phyloP scores from a whole-genome alignment of 2,113 vertebrate genomes.

The Onychorhynchus coronatus region DNA sequence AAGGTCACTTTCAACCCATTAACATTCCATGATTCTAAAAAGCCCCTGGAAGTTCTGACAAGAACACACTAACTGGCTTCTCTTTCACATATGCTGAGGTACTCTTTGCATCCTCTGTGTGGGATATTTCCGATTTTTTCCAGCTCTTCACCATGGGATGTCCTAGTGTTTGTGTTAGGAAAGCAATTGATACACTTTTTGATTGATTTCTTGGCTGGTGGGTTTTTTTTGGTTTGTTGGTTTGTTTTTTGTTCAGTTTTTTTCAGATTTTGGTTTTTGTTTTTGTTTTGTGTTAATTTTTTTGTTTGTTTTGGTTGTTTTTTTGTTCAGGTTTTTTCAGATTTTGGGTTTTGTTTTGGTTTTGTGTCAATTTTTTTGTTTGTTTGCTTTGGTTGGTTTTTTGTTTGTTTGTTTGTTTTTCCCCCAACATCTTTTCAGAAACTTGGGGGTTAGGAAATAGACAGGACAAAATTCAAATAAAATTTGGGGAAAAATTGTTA shows the following conservation, averaged over 20 bases:
- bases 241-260: too few relatives aligned
- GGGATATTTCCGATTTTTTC: background rate
- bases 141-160: background rate
- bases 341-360: too few relatives aligned
- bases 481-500: background rate
- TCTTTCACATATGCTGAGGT: background rate
- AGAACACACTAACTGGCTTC: background rate
- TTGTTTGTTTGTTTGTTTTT: background rate
- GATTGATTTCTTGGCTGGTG: background rate
- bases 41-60: fast-evolving
- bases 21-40: background rate
- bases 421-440: background rate
- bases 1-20: background rate
- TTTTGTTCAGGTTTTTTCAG: background rate
- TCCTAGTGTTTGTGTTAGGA: background rate
- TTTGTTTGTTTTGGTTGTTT: too few relatives aligned
- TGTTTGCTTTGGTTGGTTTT: background rate
- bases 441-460: background rate
- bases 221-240: background rate
- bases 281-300: background rate
- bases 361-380: too few relatives aligned
- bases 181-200: background rate
- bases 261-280: too few relatives aligned
- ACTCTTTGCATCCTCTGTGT: fast-evolving
- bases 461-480: background rate